Evolutionary conservation across 2,113 vertebrate species (phyloP).

Genomic region (Egretta garzetta): DNA sequence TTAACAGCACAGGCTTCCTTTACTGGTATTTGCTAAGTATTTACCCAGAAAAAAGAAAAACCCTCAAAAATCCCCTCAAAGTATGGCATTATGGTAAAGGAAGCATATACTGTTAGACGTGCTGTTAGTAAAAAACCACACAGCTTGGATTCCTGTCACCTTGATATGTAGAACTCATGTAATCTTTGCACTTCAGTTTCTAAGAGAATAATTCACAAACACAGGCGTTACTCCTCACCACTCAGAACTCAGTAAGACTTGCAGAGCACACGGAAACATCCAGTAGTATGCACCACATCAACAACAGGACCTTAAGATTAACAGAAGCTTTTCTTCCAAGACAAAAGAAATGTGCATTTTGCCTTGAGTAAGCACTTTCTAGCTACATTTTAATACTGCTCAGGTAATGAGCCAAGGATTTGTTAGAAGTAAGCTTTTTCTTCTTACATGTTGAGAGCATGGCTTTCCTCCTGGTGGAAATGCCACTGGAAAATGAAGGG

Average conservation of each 20-base stretch:
- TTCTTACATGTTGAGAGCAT: slow-evolving; percentile 92
- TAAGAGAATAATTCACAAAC: background rate
- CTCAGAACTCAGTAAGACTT: background rate
- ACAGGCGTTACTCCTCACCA: background rate
- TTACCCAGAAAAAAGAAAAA: background rate
- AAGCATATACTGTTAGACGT: background rate
- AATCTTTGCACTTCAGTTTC: background rate
- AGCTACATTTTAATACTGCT: background rate
- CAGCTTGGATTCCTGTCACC: background rate
- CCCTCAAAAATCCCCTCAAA: background rate
- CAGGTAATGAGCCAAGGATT: background rate
- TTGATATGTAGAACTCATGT: background rate
- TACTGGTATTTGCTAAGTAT: background rate
- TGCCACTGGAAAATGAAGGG: slow-evolving; percentile 92
- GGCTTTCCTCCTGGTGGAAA: slow-evolving; percentile 95
- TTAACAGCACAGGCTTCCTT: background rate
- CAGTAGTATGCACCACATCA: background rate
- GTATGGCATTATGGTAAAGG: background rate
- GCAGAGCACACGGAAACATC: background rate
- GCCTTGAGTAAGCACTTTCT: background rate
- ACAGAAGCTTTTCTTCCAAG: background rate
- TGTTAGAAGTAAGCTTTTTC: background rate
- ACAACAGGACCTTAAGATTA: background rate
- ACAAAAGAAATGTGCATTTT: background rate
- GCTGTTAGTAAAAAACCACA: background rate